These are phyloP conservation scores for Todiramphus chloris DNA, from an alignment of 2,113 vertebrate genomes.

Conservation along the genomic window DNA sequence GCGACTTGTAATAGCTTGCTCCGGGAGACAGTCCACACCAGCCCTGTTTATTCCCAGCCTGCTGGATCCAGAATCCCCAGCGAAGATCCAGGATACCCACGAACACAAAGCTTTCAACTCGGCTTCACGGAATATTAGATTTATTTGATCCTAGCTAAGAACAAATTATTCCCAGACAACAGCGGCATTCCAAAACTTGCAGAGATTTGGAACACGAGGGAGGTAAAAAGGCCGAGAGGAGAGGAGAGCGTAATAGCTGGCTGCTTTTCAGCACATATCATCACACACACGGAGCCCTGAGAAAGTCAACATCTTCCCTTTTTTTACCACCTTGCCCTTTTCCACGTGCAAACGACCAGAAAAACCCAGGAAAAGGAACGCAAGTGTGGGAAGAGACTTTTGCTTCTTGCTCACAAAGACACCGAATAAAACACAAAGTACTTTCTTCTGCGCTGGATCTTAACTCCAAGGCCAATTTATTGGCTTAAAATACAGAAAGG, in stretches of 20 bases:
- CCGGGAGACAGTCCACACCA: neutral
- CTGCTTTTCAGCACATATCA: slow-evolving; percentile 18
- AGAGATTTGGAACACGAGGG: neutral
- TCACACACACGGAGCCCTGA: neutral
- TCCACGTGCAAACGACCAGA: neutral
- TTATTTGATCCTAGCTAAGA: neutral
- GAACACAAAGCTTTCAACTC: neutral
- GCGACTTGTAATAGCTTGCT: slow-evolving; percentile 48
- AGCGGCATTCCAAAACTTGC: neutral
- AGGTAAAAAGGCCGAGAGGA: neutral
- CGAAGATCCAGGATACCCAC: neutral
- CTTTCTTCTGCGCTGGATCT: neutral
- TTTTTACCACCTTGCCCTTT: slow-evolving; percentile 25
- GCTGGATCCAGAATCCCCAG: neutral
- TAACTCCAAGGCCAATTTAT: slow-evolving; percentile 53
- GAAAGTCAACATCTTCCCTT: slow-evolving; percentile 25
- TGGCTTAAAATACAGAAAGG: slow-evolving; percentile 36
- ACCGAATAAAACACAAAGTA: neutral
- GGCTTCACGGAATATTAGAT: neutral
- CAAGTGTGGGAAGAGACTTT: neutral
- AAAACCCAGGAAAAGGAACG: neutral
- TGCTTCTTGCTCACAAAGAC: neutral
- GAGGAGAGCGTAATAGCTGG: neutral
- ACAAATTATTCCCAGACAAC: slow-evolving; percentile 28
- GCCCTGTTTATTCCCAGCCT: neutral